These are phyloP conservation scores for Halocynthia roretzi DNA, from an alignment of 23 tunicate species.

Conservation along the genomic window DNA sequence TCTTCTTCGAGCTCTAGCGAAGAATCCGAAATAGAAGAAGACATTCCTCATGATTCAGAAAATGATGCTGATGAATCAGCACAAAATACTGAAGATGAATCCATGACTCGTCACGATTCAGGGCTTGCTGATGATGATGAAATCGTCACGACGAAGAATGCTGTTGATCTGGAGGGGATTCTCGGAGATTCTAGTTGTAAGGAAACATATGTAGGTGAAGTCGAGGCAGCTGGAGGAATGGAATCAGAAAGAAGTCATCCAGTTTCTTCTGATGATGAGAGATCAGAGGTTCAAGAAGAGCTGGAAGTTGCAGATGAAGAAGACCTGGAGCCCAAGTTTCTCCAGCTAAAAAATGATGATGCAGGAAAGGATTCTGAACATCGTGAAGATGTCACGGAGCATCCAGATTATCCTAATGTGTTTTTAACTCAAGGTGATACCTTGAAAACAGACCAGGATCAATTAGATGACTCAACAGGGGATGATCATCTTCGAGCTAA, in stretches of 20 bases:
- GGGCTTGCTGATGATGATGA: neutral
- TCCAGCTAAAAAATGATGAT: neutral
- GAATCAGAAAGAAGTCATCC: no score
- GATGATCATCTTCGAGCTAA: no score
- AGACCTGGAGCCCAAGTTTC: neutral
- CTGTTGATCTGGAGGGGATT: neutral
- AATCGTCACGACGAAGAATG: neutral
- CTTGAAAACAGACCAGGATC: no score
- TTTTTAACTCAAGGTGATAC: neutral
- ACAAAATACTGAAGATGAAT: no score
- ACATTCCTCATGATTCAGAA: no score
- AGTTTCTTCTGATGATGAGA: no score
- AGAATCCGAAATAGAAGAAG: no score
- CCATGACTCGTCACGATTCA: no score
- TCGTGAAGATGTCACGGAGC: neutral
- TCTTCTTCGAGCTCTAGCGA: no score
- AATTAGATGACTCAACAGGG: no score
- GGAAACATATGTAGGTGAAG: neutral
- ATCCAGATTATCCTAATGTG: neutral
- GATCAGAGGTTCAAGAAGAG: neutral
- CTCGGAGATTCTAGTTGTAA: neutral
- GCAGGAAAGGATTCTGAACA: slow-evolving; percentile 2
- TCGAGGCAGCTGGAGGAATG: no score
- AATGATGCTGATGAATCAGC: no score
- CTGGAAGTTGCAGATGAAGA: neutral